Conservation (phyloP, 2,888 invertebrate genomes). For the Apodemia duryi region DNA sequence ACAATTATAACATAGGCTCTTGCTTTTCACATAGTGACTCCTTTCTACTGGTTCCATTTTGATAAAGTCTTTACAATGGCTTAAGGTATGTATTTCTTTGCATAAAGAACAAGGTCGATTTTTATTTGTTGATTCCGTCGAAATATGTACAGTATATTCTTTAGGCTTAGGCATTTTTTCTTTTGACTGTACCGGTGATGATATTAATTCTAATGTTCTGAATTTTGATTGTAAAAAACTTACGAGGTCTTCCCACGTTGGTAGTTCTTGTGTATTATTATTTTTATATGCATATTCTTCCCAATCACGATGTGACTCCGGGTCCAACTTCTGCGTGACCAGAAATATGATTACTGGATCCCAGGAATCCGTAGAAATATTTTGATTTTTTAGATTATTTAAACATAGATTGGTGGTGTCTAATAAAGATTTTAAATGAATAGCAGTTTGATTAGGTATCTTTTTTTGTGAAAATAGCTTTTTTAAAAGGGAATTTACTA, state of each 20-base stretch:
- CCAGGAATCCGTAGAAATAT: constrained; percentile 21
- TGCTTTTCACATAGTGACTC: constrained; percentile 20
- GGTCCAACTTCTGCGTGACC: constrained; percentile 32
- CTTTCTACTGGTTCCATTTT: constrained; percentile 21
- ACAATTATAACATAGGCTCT: constrained; percentile 26
- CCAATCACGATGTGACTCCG: constrained; percentile 32
- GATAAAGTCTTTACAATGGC: constrained; percentile 20
- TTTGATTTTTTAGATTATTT: constrained; percentile 27
- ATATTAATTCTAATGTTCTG: constrained; percentile 24
- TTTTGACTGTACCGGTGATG: no score
- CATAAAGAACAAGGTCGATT: no score
- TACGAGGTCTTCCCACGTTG: constrained; percentile 24
- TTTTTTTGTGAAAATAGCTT: constrained; percentile 31
- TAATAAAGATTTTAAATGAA: constrained; percentile 30
- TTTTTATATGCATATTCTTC: constrained; percentile 27
- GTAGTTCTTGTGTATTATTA: constrained; percentile 21
- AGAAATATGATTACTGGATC: constrained; percentile 31
- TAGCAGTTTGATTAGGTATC: constrained; percentile 25
- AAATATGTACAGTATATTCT: no score
- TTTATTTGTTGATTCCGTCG: no score
- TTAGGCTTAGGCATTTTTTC: no score
- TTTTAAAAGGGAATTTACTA: constrained; percentile 29
- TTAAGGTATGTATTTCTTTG: no score
- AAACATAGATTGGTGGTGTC: constrained; percentile 26
- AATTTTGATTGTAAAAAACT: constrained; percentile 27